Evolutionary conservation across 2,113 vertebrate species (phyloP).

Genomic region (Panurus biarmicus): DNA sequence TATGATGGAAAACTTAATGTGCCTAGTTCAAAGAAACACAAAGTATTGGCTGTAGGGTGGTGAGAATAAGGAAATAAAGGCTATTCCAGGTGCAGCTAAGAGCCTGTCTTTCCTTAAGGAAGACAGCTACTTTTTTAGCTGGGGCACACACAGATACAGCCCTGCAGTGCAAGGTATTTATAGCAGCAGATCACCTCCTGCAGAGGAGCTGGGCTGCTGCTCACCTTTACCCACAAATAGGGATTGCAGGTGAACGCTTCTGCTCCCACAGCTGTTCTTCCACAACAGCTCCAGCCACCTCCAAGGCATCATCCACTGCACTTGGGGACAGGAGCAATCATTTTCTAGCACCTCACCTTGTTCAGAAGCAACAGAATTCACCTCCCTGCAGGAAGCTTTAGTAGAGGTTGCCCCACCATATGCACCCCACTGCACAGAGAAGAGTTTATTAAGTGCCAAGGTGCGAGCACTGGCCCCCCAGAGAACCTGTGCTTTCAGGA

Average conservation of each 20-base stretch:
- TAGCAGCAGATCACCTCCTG: background rate
- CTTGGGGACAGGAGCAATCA: rapidly evolving
- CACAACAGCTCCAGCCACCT: background rate
- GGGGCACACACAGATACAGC: background rate
- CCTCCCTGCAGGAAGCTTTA: background rate
- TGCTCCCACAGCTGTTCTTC: background rate
- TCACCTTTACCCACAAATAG: background rate
- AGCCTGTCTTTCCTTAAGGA: background rate
- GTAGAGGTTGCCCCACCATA: background rate
- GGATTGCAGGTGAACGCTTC: background rate
- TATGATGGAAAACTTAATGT: rapidly evolving
- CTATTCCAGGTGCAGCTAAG: background rate
- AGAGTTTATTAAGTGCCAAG: background rate
- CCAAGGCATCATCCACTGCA: background rate
- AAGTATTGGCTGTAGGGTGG: background rate
- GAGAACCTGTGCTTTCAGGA: background rate
- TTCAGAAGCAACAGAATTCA: rapidly evolving
- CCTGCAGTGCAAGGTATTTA: background rate
- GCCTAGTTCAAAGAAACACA: background rate
- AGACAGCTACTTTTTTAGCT: rapidly evolving
- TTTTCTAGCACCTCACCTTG: no score
- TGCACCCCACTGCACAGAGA: rapidly evolving
- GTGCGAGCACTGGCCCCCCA: background rate
- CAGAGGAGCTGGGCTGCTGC: background rate
- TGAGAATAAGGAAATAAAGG: background rate